Base-by-base conservation (phyloP, 2,113 vertebrate species). In the Eupsittula cactorum region DNA sequence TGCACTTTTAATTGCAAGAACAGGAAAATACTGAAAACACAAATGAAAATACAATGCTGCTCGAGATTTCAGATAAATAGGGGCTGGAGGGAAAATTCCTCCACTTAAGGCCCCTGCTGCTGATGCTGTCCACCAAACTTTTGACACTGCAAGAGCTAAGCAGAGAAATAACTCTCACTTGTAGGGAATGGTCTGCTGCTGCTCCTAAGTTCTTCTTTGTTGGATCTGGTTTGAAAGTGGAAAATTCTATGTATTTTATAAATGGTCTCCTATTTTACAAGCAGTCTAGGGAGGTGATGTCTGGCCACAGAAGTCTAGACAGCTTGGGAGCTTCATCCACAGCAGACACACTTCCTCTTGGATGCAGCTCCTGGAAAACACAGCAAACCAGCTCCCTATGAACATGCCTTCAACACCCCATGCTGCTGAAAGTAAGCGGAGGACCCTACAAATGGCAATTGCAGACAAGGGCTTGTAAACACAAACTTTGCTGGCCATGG, bases 291-390 rank as follows among this genome's bases (percentile, higher is more conserved):
- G 62, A 88, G 42, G 35, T 37, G 73, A 24, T 41, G 77, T 81
- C 79, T 92, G 69, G 65, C 65, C 79, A 73, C 53, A 63, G 37
- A 92, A 85, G 68, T 63, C 89, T 89, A 79, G 74, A 84, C 84
- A 84, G 80, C 46, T 75, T 7, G 41, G 55, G 73, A 82, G 29
- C 57, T 88, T 39, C 59, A 88, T 20, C 65, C 88, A 59, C 73
- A 83, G 88, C 93, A 91, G 86, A 85, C 68, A 60, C 24, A 25
- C 33, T 76, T 88, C 93, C 87, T 78, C 65, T 92, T 86, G 90
- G 88, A 76, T 41, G 39, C 39, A 82, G 70, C 78, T 87, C 70
- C 70, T 75, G 70, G 74, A 82, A 89, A 87, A 87, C 7, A 25
- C 23, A 87, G 78, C 67, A 76, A 68, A 70, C n/a, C 78, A 87